Conservation (phyloP, 2,797 vertebrate genomes). For the Salarias fasciatus region DNA sequence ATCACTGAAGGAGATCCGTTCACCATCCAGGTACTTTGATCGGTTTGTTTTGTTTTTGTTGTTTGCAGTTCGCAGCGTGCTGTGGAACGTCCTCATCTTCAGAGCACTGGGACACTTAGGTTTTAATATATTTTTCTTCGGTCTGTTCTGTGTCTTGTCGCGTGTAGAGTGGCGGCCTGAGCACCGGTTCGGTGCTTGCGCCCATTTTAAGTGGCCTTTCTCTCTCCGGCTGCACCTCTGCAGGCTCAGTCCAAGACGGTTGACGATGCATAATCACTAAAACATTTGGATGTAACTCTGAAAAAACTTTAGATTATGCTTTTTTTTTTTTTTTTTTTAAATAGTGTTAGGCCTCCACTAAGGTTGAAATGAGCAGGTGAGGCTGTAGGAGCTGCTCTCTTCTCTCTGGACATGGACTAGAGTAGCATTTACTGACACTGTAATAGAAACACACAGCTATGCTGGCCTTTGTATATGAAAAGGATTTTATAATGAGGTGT, state of each 20-base stretch:
- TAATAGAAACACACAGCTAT: slow-evolving; percentile 55
- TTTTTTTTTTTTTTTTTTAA: slow-evolving; percentile 6
- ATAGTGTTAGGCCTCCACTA: slow-evolving; percentile 19
- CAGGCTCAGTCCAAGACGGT: slow-evolving; percentile 15
- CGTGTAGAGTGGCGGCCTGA: slow-evolving; percentile 38
- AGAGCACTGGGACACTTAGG: slow-evolving; percentile 24
- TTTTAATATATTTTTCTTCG: slow-evolving; percentile 42
- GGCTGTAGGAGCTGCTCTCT: slow-evolving; percentile 21
- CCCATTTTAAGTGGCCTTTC: slow-evolving; percentile 55
- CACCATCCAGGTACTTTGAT: slow-evolving; percentile 61
- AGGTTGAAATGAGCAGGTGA: slow-evolving; percentile 18
- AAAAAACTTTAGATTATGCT: slow-evolving; percentile 5
- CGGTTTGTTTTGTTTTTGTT: slow-evolving; percentile 28
- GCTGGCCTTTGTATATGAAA: slow-evolving; percentile 67
- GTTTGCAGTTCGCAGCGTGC: slow-evolving; percentile 40
- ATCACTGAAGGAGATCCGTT: slow-evolving; percentile 49
- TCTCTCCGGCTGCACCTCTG: slow-evolving; percentile 20
- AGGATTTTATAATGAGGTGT: slow-evolving; percentile 79
- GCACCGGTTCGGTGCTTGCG: slow-evolving; percentile 24
- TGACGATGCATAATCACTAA: slow-evolving; percentile 13
- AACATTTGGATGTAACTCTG: slow-evolving; percentile 10
- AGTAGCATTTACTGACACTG: slow-evolving; percentile 55
- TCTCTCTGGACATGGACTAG: slow-evolving; percentile 45
- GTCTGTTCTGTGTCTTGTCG: slow-evolving; percentile 37
- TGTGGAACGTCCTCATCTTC: slow-evolving; percentile 9